Evolutionary conservation across 2,888 invertebrate species (phyloP).

Genomic region (Cryptus armator): DNA sequence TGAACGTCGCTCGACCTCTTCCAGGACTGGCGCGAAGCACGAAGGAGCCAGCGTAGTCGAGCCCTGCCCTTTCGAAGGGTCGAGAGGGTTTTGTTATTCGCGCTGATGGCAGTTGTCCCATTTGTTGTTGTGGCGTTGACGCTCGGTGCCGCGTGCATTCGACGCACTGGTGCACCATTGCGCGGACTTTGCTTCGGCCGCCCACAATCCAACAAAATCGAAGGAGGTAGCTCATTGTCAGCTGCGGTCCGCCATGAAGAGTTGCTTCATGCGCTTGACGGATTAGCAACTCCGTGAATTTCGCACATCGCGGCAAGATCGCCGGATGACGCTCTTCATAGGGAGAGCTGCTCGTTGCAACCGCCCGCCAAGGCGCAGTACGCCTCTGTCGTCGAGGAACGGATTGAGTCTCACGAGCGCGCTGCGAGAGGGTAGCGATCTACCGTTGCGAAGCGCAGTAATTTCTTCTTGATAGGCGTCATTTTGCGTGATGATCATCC

Average conservation of each 20-base stretch:
- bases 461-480: constrained; percentile 7
- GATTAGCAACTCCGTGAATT: constrained; percentile 8
- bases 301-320: constrained; percentile 5
- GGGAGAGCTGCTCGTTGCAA: background rate
- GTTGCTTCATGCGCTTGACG: constrained; percentile 26
- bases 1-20: constrained; percentile 36
- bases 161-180: constrained; percentile 5
- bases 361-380: constrained; percentile 33
- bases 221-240: background rate
- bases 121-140: constrained; percentile 30
- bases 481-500: constrained; percentile 2
- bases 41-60: constrained; percentile 52
- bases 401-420: background rate
- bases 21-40: constrained; percentile 36
- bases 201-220: no score
- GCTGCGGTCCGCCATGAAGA: constrained; percentile 9
- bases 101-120: constrained; percentile 49
- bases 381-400: constrained; percentile 9
- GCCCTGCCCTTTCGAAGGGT: constrained; percentile 32
- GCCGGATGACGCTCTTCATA: constrained; percentile 8
- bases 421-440: background rate
- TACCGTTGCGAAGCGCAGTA: background rate
- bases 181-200: no score
- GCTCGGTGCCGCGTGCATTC: constrained; percentile 14
- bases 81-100: constrained; percentile 26